Evolutionary conservation across 2,888 invertebrate species (phyloP).

Genomic region (Andrena bicolor): DNA sequence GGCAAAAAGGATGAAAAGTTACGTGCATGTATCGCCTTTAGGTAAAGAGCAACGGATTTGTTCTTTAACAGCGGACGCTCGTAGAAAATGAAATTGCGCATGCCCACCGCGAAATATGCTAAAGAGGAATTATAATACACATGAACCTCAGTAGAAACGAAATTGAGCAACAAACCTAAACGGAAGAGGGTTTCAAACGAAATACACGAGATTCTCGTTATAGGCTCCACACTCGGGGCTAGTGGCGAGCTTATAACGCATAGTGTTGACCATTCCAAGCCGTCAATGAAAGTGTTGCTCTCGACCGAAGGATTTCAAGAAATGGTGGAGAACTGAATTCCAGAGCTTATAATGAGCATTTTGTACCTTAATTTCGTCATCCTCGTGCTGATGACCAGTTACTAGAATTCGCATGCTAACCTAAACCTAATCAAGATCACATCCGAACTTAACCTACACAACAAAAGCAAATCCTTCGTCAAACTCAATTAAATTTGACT

Average conservation of each 20-base stretch:
- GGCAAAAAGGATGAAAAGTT: constrained; percentile 25
- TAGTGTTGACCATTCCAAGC: too few relatives aligned
- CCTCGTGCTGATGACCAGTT: too few relatives aligned
- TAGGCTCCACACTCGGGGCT: too few relatives aligned
- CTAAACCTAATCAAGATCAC: neutral
- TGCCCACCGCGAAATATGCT: neutral
- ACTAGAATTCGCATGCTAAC: neutral
- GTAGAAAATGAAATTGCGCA: constrained; percentile 36
- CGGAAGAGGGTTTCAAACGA: constrained; percentile 15
- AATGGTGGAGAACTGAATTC: too few relatives aligned
- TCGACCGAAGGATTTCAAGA: too few relatives aligned
- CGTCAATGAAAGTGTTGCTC: too few relatives aligned
- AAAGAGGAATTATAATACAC: neutral
- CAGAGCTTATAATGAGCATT: too few relatives aligned
- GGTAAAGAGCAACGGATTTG: constrained; percentile 1
- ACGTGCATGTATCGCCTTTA: constrained; percentile 19
- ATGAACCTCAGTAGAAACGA: neutral
- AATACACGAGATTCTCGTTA: neutral
- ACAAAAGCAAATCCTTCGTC: neutral
- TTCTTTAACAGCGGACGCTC: neutral
- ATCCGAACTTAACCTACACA: neutral
- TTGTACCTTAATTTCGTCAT: too few relatives aligned
- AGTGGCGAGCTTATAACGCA: too few relatives aligned
- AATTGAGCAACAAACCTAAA: constrained; percentile 10
- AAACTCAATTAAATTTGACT: neutral